phyloP scores from a whole-genome alignment of 2,113 vertebrate genomes.

The Oncorhynchus gorbuscha region DNA sequence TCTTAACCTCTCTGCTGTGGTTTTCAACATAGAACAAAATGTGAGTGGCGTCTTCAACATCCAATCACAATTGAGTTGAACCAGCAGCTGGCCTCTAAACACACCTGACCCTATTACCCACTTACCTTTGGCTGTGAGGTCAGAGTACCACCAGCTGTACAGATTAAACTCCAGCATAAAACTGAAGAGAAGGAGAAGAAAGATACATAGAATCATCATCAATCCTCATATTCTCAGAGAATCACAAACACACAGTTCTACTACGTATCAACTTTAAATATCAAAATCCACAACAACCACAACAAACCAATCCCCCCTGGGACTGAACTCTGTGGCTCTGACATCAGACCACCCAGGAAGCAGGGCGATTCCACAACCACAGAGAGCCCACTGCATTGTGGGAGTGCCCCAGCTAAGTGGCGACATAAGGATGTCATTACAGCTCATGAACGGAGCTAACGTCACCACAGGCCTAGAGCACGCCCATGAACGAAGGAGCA shows the following conservation, averaged over 20 bases:
- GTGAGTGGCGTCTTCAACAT: neutral
- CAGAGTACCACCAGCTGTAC: slow-evolving; percentile 95
- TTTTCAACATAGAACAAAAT: neutral
- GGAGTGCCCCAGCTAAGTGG: slow-evolving; percentile 45
- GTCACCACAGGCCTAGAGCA: slow-evolving; percentile 14
- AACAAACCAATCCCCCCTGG: neutral
- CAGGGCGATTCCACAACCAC: slow-evolving; percentile 53
- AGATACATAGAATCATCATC: neutral
- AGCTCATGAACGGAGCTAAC: slow-evolving; percentile 6
- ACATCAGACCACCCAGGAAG: slow-evolving; percentile 70
- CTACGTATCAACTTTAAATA: too few species aligned
- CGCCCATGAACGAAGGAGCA: neutral
- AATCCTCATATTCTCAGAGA: too few species aligned
- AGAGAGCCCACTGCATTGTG: slow-evolving; percentile 56
- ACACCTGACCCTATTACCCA: neutral
- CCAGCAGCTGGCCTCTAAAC: too few species aligned
- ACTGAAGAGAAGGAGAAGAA: slow-evolving; percentile 68
- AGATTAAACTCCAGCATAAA: slow-evolving; percentile 98
- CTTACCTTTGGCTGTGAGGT: slow-evolving; percentile 89
- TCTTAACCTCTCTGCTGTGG: too few species aligned
- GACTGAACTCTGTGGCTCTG: slow-evolving; percentile 11
- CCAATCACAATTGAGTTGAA: too few species aligned
- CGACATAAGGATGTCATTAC: slow-evolving; percentile 30
- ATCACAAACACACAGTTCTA: too few species aligned
- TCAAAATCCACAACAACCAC: neutral